Percentiles rank a stretch among this genome's conserved stretches.
These are phyloP conservation scores for Petrophora chlorosata DNA, from an alignment of 2,888 invertebrate species.

Conservation along the genomic window DNA sequence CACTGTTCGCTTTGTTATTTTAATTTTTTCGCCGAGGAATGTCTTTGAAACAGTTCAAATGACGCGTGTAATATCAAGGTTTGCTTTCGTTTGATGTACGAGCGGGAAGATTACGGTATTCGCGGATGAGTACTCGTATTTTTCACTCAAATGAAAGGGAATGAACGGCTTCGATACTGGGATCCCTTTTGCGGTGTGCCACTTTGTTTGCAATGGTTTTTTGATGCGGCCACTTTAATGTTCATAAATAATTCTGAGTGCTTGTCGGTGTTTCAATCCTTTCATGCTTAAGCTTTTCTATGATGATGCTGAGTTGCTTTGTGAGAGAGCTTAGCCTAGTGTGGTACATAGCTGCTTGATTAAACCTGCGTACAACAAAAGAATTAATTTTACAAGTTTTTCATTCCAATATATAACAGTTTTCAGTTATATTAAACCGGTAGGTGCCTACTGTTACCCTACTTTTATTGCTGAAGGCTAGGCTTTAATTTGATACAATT, in stretches of 20 bases:
- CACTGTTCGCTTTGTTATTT: conserved; percentile 76
- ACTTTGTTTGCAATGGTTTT: conserved; percentile 55
- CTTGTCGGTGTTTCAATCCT: conserved; percentile 11
- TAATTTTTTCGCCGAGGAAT: conserved; percentile 77
- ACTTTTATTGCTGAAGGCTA: too few species aligned
- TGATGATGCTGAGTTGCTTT: conserved; percentile 13
- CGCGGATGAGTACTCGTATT: conserved; percentile 65
- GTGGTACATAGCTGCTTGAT: background rate
- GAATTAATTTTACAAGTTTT: too few species aligned
- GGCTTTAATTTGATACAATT: too few species aligned
- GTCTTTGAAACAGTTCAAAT: conserved; percentile 82
- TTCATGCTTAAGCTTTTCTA: conserved; percentile 13
- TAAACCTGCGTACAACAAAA: too few species aligned
- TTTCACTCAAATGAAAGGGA: conserved; percentile 68
- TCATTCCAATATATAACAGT: too few species aligned
- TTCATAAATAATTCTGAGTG: conserved; percentile 37
- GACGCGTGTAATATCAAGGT: conserved; percentile 80
- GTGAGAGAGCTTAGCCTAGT: conserved; percentile 17
- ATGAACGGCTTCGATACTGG: conserved; percentile 59
- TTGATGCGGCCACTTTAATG: conserved; percentile 57
- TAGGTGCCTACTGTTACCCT: too few species aligned
- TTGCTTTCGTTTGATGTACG: conserved; percentile 75
- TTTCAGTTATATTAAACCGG: too few species aligned
- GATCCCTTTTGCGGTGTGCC: conserved; percentile 65
- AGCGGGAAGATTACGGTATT: conserved; percentile 70